Conservation (phyloP, 2,888 invertebrate genomes). For the Synergus gifuensis region DNA sequence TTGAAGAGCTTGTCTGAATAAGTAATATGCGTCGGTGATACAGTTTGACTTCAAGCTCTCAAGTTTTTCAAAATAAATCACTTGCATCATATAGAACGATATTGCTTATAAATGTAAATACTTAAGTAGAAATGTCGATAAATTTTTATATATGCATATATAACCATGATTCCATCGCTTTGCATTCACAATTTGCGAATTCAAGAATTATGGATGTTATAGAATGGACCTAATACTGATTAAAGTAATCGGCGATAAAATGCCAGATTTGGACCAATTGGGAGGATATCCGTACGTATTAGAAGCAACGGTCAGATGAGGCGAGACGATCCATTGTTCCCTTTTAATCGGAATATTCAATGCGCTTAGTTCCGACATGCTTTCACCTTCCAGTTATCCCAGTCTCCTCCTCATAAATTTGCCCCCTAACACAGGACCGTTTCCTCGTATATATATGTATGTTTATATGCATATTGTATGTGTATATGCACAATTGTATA, state of each 20-base stretch:
- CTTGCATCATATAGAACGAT: too few species aligned
- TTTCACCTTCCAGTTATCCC: constrained; percentile 22
- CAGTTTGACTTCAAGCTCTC: constrained; percentile 10
- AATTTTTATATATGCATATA: too few species aligned
- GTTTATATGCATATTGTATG: neutral
- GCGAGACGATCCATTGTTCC: constrained; percentile 63
- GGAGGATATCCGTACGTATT: neutral
- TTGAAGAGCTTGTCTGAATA: neutral
- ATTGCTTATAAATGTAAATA: too few species aligned
- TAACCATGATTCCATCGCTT: too few species aligned
- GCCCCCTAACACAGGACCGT: constrained; percentile 44
- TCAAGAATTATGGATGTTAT: too few species aligned
- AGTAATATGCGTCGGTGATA: neutral
- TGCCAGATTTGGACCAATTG: constrained; percentile 3
- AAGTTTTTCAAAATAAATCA: neutral
- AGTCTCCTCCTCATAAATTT: constrained; percentile 55
- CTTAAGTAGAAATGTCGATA: too few species aligned
- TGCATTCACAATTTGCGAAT: too few species aligned
- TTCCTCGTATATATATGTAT: neutral
- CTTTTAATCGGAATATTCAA: constrained; percentile 68
- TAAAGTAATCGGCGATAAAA: neutral
- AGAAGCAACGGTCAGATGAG: constrained; percentile 43
- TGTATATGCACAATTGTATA: neutral
- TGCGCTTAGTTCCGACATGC: constrained; percentile 55
- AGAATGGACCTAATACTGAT: neutral